Percentiles rank a stretch among this genome's conserved stretches.
Evolutionary conservation across 2,888 invertebrate species (phyloP).

Genomic region (Thalpophila matura): DNA sequence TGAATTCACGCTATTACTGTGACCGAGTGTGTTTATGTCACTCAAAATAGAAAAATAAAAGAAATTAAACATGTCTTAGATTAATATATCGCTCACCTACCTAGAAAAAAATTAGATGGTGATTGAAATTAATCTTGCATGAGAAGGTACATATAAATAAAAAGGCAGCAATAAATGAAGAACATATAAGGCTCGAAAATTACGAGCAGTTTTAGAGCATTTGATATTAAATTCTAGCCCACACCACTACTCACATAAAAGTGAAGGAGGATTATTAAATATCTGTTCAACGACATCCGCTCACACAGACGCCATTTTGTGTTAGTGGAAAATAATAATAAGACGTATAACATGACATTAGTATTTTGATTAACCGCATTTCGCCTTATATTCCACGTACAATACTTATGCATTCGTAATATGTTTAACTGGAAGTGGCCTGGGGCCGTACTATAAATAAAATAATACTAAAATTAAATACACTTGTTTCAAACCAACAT

Average conservation of each 20-base stretch:
- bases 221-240: slow-evolving; percentile 25
- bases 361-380: slow-evolving; percentile 67
- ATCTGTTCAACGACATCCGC: slow-evolving; percentile 7
- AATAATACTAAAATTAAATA: too few relatives aligned
- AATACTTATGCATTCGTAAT: slow-evolving; percentile 35
- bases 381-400: slow-evolving; percentile 42
- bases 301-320: slow-evolving; percentile 21
- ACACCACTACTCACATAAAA: slow-evolving; percentile 15
- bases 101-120: too few relatives aligned
- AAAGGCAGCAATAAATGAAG: too few relatives aligned
- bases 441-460: too few relatives aligned
- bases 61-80: too few relatives aligned
- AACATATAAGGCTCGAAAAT: neutral
- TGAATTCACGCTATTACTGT: too few relatives aligned
- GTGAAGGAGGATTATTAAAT: slow-evolving; percentile 18
- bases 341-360: slow-evolving; percentile 53
- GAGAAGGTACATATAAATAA: too few relatives aligned
- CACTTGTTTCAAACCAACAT: too few relatives aligned
- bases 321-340: slow-evolving; percentile 60
- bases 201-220: neutral
- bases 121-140: too few relatives aligned
- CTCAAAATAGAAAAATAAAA: too few relatives aligned
- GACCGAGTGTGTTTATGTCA: too few relatives aligned
- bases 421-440: slow-evolving; percentile 48
- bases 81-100: too few relatives aligned